Evolutionary conservation across 2,888 invertebrate species (phyloP), one percentile per base, ranked within the genome.

Genomic region (Mongoloraphidia duomilia): DNA sequence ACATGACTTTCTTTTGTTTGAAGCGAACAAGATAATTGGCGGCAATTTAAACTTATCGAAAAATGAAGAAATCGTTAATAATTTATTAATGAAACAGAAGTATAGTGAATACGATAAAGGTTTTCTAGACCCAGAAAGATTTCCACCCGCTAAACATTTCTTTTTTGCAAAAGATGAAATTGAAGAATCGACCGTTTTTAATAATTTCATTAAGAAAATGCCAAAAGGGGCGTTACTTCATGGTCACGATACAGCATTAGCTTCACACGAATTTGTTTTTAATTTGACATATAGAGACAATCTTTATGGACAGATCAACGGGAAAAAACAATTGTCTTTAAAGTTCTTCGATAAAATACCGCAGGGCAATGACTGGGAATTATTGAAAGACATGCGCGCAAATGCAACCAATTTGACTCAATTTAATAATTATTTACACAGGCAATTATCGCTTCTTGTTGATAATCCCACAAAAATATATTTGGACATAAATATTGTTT

Each of bases 401-500:
- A 47, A 50, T 0, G 57, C 72, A 3, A 61, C 62, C 43, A 70
- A 75, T 54, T 63, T 70, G 0, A 60, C 61, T 0, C 51, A 59
- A 9, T 76, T 82, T 33, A 75, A 84, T 56, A 57, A 59, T 0
- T 65, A 72, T 43, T 62, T 84, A 46, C 65, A 67, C 4, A 66
- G 69, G 34, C 69, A 70, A 37, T 66, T 84, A 39, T 74, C 79
- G 0, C 63, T 85, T 52, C 70, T 73, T 3, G 72, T 72, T 1
- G 64, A 70, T 9, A 63, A 78, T 56, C 72, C 72, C 0, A 69
- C 67, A 1, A 68, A 64, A 26, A 64, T 64, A 1, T 80, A 79
- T 50, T 61, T 68, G 0, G 68, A 71, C 50, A 74, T 75, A 4
- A 72, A 74, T 53, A 71, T 67, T 6, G 75, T 77, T 0, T 84